Conservation (phyloP, 2,888 invertebrate genomes). For the Caenorhabditis afra region DNA sequence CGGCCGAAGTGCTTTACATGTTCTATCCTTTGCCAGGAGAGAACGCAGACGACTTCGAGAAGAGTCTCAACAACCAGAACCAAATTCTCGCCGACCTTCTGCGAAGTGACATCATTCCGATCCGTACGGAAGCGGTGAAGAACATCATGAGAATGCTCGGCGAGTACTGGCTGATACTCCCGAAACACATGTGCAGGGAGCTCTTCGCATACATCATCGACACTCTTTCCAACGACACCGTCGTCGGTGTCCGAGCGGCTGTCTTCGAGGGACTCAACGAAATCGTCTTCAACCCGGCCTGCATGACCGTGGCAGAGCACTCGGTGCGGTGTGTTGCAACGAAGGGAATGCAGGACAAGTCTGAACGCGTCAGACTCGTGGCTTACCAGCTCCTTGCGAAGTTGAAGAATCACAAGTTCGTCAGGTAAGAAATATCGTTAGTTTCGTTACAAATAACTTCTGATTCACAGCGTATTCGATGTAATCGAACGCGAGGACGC, state of each 20-base stretch:
- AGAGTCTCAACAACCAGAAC: slow-evolving; percentile 37
- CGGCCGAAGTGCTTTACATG: slow-evolving; percentile 42
- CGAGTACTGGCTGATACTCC: slow-evolving; percentile 50
- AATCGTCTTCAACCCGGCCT: slow-evolving; percentile 28
- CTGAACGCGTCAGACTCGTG: slow-evolving; percentile 50
- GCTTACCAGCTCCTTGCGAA: slow-evolving; percentile 23
- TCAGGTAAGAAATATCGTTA: slow-evolving; percentile 9
- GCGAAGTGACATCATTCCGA: slow-evolving; percentile 22
- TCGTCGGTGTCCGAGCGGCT: slow-evolving; percentile 39
- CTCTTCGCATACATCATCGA: slow-evolving; percentile 36
- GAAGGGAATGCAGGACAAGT: slow-evolving; percentile 51
- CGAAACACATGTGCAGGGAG: slow-evolving; percentile 30
- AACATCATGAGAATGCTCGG: slow-evolving; percentile 27
- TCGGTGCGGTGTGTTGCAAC: slow-evolving; percentile 33
- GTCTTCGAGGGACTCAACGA: slow-evolving; percentile 50
- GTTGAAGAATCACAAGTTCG: slow-evolving; percentile 51
- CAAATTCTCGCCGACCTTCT: slow-evolving; percentile 33
- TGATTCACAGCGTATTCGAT: slow-evolving; percentile 40
- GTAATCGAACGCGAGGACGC: slow-evolving; percentile 46
- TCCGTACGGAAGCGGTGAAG: slow-evolving; percentile 39
- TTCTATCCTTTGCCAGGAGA: slow-evolving; percentile 55
- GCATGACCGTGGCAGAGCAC: slow-evolving; percentile 48
- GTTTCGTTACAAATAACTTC: background rate
- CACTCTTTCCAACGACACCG: slow-evolving; percentile 37
- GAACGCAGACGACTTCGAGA: slow-evolving; percentile 29